Evolutionary conservation across 2,113 vertebrate genomes (phyloP).

Genomic region (Mesocricetus auratus): DNA sequence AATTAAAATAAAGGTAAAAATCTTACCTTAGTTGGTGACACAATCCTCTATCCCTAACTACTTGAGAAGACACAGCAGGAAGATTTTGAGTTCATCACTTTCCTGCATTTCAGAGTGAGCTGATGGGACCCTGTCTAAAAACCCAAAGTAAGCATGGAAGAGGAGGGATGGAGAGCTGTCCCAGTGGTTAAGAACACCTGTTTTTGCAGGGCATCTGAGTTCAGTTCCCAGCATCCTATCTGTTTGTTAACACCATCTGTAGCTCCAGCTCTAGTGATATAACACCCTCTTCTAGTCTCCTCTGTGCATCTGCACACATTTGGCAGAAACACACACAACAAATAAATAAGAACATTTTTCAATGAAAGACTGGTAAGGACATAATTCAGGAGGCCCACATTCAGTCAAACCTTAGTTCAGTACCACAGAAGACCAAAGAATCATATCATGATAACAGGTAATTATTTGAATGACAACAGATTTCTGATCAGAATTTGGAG

Average conservation of each 20-base stretch:
- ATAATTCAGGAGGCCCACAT: neutral
- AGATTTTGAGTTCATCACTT: neutral
- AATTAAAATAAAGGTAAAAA: neutral
- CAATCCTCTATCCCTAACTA: neutral
- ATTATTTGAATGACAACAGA: neutral
- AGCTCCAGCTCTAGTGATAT: neutral
- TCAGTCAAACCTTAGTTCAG: neutral
- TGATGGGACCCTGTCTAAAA: neutral
- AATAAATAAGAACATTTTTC: neutral
- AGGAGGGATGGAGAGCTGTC: neutral
- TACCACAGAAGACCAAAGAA: neutral
- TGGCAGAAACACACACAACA: neutral
- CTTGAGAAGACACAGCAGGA: neutral
- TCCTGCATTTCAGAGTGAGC: no score
- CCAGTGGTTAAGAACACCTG: neutral
- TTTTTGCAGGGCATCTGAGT: neutral
- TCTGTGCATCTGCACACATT: neutral
- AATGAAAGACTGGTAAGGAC: neutral
- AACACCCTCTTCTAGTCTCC: neutral
- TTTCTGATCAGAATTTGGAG: neutral
- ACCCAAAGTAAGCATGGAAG: neutral
- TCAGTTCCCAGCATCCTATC: neutral
- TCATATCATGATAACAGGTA: no score
- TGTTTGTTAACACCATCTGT: neutral
- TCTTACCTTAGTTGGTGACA: neutral